Evolutionary conservation across 2,113 vertebrate genomes (phyloP).

Genomic region (Sula dactylatra): DNA sequence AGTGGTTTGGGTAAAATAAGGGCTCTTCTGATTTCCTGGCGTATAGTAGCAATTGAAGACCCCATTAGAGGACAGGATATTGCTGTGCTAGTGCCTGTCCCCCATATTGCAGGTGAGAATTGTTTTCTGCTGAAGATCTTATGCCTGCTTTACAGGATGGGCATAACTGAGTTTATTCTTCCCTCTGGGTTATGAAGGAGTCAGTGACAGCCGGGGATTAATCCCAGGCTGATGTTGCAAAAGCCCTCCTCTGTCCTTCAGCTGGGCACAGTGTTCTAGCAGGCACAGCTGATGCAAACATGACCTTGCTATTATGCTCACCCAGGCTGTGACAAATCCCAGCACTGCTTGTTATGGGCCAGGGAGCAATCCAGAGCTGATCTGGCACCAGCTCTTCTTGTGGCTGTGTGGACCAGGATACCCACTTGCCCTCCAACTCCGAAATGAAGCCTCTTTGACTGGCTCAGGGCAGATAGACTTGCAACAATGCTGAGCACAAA

Average conservation of each 20-base stretch:
- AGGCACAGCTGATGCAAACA: background rate
- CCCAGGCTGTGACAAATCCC: background rate
- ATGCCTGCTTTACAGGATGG: background rate
- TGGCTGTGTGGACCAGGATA: background rate
- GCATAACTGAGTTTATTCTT: background rate
- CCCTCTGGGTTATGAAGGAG: background rate
- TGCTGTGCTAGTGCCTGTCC: background rate
- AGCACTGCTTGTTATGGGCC: background rate
- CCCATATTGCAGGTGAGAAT: background rate
- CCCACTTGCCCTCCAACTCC: too few relatives aligned
- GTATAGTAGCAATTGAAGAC: background rate
- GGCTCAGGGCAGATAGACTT: background rate
- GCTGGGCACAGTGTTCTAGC: background rate
- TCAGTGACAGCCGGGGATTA: background rate
- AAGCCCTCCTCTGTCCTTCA: background rate
- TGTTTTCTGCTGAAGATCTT: background rate
- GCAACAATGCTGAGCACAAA: background rate
- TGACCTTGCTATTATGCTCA: background rate
- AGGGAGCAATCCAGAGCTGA: background rate
- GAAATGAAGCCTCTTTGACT: background rate
- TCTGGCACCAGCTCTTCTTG: background rate
- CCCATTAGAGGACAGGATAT: fast-evolving
- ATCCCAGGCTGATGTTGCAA: background rate
- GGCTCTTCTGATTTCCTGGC: background rate
- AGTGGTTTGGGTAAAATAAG: background rate